phyloP scores from a whole-genome alignment of 2,797 vertebrate species.

The Acomys russatus region DNA sequence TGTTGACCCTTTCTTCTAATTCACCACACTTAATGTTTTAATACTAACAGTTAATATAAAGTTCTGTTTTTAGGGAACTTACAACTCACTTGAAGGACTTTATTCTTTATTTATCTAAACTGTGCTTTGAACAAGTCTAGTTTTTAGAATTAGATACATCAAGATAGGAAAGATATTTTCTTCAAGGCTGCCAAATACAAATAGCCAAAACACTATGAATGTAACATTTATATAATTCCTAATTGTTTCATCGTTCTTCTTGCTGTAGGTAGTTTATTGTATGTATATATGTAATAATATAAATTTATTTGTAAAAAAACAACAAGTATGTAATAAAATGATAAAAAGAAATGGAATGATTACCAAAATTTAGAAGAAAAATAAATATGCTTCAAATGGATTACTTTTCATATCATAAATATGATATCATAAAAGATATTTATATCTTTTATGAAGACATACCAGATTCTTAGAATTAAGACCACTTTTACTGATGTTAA shows the following conservation, averaged over 20 bases:
- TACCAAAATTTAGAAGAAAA: constrained; percentile 32
- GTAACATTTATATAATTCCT: no score
- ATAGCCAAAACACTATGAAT: no score
- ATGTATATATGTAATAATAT: no score
- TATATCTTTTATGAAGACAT: background rate
- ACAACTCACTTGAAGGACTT: background rate
- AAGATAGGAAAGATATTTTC: no score
- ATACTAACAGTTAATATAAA: background rate
- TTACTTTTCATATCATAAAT: no score
- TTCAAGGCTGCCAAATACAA: no score
- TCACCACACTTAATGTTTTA: background rate
- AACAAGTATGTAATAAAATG: no score
- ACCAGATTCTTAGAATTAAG: background rate
- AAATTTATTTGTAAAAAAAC: no score
- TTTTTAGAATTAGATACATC: background rate
- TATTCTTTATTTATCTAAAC: constrained; percentile 5
- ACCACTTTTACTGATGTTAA: background rate
- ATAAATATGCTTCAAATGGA: background rate
- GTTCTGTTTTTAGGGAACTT: background rate
- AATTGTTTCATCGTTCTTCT: no score
- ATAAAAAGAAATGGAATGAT: background rate
- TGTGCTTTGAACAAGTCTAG: background rate
- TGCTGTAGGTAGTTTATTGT: no score
- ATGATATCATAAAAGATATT: no score
- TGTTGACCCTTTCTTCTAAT: background rate